Percentiles rank a stretch among this genome's conserved stretches.
phyloP scores from a whole-genome alignment of 2,797 vertebrate species.

The Rousettus madagascariensis region DNA sequence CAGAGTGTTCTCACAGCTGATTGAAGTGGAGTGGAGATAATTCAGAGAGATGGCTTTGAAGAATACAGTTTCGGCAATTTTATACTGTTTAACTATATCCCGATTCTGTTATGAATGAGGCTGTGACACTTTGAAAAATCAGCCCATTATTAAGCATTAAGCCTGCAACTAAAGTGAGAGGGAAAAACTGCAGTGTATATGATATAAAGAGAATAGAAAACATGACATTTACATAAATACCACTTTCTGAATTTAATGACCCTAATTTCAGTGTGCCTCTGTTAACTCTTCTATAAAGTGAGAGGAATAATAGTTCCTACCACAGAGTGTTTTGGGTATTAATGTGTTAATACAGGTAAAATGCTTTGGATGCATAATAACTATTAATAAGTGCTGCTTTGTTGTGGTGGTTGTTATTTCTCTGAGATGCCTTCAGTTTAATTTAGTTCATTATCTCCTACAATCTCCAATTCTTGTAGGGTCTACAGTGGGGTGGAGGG shows the following conservation, averaged over 20 bases:
- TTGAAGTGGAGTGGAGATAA: slow-evolving; percentile 20
- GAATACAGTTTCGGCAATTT: not conserved
- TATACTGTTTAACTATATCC: not conserved
- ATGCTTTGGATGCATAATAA: not conserved
- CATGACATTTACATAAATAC: not conserved
- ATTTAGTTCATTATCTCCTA: not conserved
- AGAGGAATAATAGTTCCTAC: not conserved
- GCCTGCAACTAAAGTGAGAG: not conserved
- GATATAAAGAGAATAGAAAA: not conserved
- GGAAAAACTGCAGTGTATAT: not conserved
- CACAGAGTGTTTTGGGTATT: not conserved
- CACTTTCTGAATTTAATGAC: not conserved
- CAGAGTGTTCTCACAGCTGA: not conserved
- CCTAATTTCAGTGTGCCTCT: not conserved
- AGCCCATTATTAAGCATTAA: not conserved
- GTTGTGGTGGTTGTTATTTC: not conserved
- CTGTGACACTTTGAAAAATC: not conserved
- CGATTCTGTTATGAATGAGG: not conserved
- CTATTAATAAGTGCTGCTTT: not conserved
- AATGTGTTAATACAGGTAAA: not conserved
- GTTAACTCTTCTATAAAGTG: not conserved
- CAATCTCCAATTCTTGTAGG: not conserved
- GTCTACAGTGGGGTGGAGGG: not conserved
- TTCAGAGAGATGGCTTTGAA: not conserved
- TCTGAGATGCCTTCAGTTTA: not conserved